Evolutionary conservation across 1,140 invertebrate genomes (phyloP).

Genomic region (Neodiprion virginianus): DNA sequence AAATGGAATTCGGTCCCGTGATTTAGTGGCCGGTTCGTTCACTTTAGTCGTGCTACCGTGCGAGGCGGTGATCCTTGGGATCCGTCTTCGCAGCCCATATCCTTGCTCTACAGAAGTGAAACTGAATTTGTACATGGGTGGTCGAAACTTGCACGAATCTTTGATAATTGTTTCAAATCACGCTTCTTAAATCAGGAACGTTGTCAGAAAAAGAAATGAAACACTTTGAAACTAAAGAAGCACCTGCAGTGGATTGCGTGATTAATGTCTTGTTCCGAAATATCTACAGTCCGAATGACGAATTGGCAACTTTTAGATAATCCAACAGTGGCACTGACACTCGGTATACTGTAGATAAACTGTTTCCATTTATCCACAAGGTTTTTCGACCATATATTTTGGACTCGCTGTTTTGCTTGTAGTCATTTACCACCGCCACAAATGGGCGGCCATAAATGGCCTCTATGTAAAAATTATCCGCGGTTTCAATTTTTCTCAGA

Average conservation of each 20-base stretch:
- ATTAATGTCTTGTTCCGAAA: background rate
- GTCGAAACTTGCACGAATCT: background rate
- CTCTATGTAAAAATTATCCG: background rate
- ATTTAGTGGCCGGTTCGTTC: conserved; percentile 49
- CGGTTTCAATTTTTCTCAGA: background rate
- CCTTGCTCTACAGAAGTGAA: background rate
- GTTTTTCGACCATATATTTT: background rate
- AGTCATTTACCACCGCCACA: background rate
- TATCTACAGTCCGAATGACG: background rate
- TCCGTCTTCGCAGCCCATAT: background rate
- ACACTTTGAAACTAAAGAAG: background rate
- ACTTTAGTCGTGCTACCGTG: background rate
- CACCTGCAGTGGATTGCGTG: background rate
- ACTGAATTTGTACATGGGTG: background rate
- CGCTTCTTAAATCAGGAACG: too few species aligned
- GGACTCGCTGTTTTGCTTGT: background rate
- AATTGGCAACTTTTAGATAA: background rate
- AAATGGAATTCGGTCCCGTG: conserved; percentile 56
- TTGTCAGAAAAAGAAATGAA: background rate
- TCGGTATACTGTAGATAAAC: background rate
- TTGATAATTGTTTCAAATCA: background rate
- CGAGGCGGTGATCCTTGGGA: background rate
- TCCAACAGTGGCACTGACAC: background rate
- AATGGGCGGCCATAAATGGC: background rate
- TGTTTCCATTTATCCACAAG: background rate